Conservation (phyloP, 2,888 invertebrate species). For the Drosophila fungiperda region DNA sequence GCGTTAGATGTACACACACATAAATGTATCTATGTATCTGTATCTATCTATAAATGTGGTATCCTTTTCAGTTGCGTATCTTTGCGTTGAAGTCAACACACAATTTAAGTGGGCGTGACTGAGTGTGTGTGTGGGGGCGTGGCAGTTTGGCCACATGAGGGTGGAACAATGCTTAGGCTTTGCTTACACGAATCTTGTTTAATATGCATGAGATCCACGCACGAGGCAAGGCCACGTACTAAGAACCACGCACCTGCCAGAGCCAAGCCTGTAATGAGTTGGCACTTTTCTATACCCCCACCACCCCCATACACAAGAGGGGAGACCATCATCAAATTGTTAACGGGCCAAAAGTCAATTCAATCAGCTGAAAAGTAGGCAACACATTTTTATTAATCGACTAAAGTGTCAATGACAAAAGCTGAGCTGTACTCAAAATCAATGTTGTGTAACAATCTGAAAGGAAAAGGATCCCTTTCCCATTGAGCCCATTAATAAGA, state of each 20-base stretch:
- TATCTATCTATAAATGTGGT: neutral
- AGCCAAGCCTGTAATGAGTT: conserved; percentile 51
- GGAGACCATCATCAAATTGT: conserved; percentile 10
- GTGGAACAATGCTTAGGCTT: conserved; percentile 50
- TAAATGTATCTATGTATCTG: neutral
- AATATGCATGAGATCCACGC: conserved; percentile 68
- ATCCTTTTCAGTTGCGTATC: neutral
- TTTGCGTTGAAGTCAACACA: conserved; percentile 3
- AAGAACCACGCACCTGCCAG: conserved; percentile 32
- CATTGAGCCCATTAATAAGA: neutral
- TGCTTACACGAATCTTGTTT: conserved; percentile 70
- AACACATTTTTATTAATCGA: conserved; percentile 26
- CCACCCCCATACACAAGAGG: too few relatives aligned
- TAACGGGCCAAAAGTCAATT: conserved; percentile 33
- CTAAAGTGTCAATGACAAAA: conserved; percentile 27
- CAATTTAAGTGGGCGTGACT: conserved; percentile 20
- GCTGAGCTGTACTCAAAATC: neutral
- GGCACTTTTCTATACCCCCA: neutral
- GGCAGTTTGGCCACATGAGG: conserved; percentile 14
- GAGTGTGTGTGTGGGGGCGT: conserved; percentile 16
- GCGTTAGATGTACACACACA: neutral
- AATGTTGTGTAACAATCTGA: neutral
- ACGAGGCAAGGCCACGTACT: conserved; percentile 1
- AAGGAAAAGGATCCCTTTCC: neutral
- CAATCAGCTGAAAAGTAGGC: conserved; percentile 56